phyloP scores from a whole-genome alignment of 2,797 vertebrate species.

The Psittacula derbiana region DNA sequence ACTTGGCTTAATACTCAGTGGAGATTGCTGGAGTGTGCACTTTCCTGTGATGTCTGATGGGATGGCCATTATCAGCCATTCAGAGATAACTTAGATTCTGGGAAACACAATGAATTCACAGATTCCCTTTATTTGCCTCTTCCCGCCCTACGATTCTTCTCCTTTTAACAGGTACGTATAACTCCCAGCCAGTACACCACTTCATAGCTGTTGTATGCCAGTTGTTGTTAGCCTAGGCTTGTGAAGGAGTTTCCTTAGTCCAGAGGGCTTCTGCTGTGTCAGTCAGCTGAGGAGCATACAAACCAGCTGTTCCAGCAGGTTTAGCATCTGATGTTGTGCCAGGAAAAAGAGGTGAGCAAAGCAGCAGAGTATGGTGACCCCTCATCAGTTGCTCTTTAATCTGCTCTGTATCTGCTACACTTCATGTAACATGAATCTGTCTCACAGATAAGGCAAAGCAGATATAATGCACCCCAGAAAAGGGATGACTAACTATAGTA shows the following conservation, averaged over 20 bases:
- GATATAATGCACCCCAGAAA: neutral
- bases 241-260: neutral
- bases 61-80: neutral
- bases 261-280: neutral
- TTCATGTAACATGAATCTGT: neutral
- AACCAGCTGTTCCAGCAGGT: neutral
- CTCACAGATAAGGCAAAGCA: neutral
- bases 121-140: neutral
- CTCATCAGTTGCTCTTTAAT: neutral
- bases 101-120: neutral
- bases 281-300: neutral
- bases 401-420: neutral
- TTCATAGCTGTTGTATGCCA: neutral
- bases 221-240: neutral
- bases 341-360: neutral
- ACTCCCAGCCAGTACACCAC: neutral
- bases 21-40: neutral
- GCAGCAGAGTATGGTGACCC: neutral
- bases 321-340: neutral
- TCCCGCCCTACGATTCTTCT: neutral
- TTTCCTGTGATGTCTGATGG: neutral
- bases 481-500: neutral
- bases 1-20: rapidly evolving
- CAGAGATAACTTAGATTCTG: neutral
- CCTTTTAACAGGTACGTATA: neutral